A percentile compares a stretch with the other conserved stretches of the same genome.
These are phyloP conservation scores for Zophobas morio DNA, from an alignment of 1,140 invertebrate genomes.

Conservation along the genomic window DNA sequence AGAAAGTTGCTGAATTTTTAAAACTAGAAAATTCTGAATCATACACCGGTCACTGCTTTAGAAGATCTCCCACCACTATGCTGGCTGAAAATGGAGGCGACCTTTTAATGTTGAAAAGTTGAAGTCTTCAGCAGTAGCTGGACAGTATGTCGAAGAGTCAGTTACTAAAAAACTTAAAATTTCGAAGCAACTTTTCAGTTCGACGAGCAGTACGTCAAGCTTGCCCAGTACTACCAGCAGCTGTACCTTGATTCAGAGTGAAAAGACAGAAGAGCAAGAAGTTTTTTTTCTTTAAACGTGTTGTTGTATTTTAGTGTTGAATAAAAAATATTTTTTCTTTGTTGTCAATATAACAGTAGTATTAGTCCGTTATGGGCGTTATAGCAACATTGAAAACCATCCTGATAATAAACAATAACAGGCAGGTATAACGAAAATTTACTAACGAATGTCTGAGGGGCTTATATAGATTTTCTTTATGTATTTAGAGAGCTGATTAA, in stretches of 20 bases:
- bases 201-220: too few relatives aligned
- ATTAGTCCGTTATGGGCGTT: background rate
- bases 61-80: background rate
- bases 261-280: too few relatives aligned
- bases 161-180: background rate
- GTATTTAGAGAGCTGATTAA: too few relatives aligned
- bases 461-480: too few relatives aligned
- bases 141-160: background rate
- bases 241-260: too few relatives aligned
- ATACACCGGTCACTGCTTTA: conserved; percentile 18
- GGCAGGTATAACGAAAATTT: background rate
- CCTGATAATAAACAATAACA: background rate
- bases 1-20: conserved; percentile 15
- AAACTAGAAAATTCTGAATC: conserved; percentile 14
- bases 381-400: background rate
- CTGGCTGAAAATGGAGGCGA: conserved; percentile 14
- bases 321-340: background rate
- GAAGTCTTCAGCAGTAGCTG: too few relatives aligned
- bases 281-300: background rate
- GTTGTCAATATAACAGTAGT: conserved; percentile 1
- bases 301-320: background rate
- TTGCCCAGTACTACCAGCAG: too few relatives aligned
- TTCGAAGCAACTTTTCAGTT: background rate
- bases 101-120: too few relatives aligned
- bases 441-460: too few relatives aligned